Base-by-base conservation (phyloP, 2,888 invertebrate genomes). In the Hyles lineata region DNA sequence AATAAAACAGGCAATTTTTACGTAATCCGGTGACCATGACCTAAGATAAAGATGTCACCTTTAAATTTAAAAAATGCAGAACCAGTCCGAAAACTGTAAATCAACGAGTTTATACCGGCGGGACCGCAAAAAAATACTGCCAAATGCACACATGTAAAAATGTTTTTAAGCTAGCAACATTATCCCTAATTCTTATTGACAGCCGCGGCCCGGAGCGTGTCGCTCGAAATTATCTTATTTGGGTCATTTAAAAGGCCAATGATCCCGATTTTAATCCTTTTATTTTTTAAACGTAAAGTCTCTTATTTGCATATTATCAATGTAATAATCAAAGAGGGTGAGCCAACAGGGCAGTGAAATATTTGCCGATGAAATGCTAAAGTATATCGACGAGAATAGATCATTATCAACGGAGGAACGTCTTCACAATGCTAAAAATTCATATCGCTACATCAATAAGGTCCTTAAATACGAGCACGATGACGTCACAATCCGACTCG, bases 291-390 rank as follows among this genome's bases (percentile, higher is more conserved):
- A 90, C 90, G 88, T 87, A 88, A 89, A 83, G 79, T 87, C 80
- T 78, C 88, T 89, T 87, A 92, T 93, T 92, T 92, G 89, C 92
- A 93, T 93, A 88, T 93, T 92, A 93, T 93, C 93, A 89, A 87
- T 82, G 80, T 85, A 83, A 87, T 87, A 89, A 93, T 93, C 92
- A 89, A 83, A 89, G 87, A 84, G 87, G 90, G 91, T 87, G 91
- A 88, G 88, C 86, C 88, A 86, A 87, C 87, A 89, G 90, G 90
- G 89, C 89, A 85, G 88, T 90, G 88, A 92, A 91, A 90, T 92
- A 92, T 92, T 90, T 81, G 86, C 89, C 87, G 89, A 89, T 89
- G 92, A 92, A 89, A 92, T 59, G 60, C 60, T 70, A 70, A 63
- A 43, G 52, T 58, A 70, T 70, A 61, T 35, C 55, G 70, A 62